Conservation (phyloP, 2,113 vertebrate genomes). For the Panthera uncia region DNA sequence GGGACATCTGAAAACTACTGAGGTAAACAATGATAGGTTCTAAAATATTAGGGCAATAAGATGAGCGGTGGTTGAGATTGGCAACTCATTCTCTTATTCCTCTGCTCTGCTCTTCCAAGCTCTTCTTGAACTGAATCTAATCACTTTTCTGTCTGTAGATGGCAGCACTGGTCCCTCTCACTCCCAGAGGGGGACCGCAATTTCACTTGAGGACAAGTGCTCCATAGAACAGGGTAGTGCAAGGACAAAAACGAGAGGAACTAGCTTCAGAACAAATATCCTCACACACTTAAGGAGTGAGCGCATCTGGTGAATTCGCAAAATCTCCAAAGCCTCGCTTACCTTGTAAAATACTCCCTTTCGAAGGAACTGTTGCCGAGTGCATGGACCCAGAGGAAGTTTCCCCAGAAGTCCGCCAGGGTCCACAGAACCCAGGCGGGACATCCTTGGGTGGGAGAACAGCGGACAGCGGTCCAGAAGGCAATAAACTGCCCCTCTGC, state of each 20-base stretch:
- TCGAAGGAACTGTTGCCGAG: background rate
- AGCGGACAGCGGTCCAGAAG: background rate
- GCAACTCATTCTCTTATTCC: background rate
- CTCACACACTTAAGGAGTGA: background rate
- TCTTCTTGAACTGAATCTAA: background rate
- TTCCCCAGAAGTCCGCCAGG: background rate
- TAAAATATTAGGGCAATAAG: background rate
- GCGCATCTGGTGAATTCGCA: background rate
- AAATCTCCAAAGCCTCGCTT: background rate
- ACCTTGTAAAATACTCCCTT: background rate
- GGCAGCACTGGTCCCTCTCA: constrained; percentile 67
- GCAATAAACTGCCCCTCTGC: background rate
- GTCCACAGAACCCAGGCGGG: background rate
- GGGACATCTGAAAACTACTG: background rate
- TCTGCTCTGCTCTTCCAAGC: background rate
- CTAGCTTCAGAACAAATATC: background rate
- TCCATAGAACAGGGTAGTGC: background rate
- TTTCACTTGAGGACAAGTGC: background rate
- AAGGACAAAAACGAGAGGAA: background rate
- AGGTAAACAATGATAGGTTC: background rate
- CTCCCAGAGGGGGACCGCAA: background rate
- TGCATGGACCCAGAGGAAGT: background rate
- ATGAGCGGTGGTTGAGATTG: background rate
- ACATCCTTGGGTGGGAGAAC: background rate
- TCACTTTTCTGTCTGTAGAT: constrained; percentile 59